These are phyloP conservation scores for Nansenia antarctica DNA, from an alignment of 2,113 vertebrate genomes.

Conservation along the genomic window DNA sequence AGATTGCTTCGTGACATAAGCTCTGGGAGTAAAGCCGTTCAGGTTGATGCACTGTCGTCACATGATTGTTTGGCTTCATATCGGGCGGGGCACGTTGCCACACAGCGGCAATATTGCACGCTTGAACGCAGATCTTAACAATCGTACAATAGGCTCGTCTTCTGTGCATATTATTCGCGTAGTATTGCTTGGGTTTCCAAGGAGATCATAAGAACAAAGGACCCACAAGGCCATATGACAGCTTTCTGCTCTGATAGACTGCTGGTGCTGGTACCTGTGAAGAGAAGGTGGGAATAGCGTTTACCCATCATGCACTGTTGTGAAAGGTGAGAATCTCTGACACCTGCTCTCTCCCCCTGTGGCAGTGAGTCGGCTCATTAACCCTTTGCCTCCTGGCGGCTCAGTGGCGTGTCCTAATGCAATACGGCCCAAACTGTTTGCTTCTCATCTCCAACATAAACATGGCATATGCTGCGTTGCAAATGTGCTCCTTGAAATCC, in stretches of 20 bases:
- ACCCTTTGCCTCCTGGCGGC: neutral
- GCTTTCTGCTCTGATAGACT: neutral
- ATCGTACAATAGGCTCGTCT: too few relatives aligned
- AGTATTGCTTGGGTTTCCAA: neutral
- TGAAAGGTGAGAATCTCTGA: neutral
- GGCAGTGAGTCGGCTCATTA: neutral
- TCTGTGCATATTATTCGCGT: neutral
- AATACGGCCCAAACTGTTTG: neutral
- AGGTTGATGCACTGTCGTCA: neutral
- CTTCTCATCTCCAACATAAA: neutral
- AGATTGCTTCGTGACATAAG: conserved; percentile 62
- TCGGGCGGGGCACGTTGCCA: neutral
- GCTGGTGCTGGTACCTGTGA: neutral
- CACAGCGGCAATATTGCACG: neutral
- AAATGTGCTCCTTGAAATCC: neutral
- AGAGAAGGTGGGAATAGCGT: neutral
- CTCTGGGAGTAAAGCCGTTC: neutral
- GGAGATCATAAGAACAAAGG: neutral
- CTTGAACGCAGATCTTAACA: too few relatives aligned
- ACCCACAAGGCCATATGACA: neutral
- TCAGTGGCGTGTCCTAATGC: neutral
- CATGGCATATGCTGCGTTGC: neutral
- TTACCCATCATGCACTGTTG: neutral
- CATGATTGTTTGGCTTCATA: neutral
- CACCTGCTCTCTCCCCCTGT: neutral